Base-by-base conservation (phyloP, 2,797 vertebrate genomes). In the Aeoliscus strigatus region DNA sequence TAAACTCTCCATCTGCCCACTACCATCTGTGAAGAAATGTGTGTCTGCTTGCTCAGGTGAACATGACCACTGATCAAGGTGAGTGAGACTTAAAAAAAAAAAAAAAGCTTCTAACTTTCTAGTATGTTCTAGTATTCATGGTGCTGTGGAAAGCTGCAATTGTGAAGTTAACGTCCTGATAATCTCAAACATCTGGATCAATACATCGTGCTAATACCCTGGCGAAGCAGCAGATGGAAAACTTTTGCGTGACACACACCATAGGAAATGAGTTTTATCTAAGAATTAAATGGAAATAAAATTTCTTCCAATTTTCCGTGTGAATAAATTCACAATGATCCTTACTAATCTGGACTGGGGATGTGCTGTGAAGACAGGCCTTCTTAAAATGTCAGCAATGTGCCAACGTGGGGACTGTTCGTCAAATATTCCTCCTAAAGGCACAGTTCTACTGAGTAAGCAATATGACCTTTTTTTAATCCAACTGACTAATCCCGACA, bases 1-100 rank as follows among this genome's bases (percentile, higher is more conserved):
- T 72, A 39, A 80, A 66, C 64, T 51, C 59, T 72, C 81, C 80
- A 78, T 78, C 78, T 84, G 81, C 63, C 74, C 48, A 5, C 25
- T 65, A 70, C 77, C 81, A 84, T 84, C 77, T 82, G 78, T 67
- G 70, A 24, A 49, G 53, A 66, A 70, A 55, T 43, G 33, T 54
- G 46, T 58, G 37, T 55, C 47, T 26, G 33, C 37, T 48, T 37
- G 49, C 54, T 69, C 70, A 63, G 58, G 58, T 73, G 66, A 73
- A 61, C 52, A 40, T 68, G 66, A 61, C 40, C 27, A 34, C 43
- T 48, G 34, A 75, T 70, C 70, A 79, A 73, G 79, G 71, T 74
- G 75, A 80, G 59, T 46, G 13, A 12, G 26, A 50, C 31, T 52
- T 16, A 9, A 29, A 24, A 21, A 3, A 21, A 21, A 21, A 21